These are phyloP conservation scores for Rhinichthys osculus DNA, from an alignment of 2,797 vertebrate genomes.

Conservation along the genomic window DNA sequence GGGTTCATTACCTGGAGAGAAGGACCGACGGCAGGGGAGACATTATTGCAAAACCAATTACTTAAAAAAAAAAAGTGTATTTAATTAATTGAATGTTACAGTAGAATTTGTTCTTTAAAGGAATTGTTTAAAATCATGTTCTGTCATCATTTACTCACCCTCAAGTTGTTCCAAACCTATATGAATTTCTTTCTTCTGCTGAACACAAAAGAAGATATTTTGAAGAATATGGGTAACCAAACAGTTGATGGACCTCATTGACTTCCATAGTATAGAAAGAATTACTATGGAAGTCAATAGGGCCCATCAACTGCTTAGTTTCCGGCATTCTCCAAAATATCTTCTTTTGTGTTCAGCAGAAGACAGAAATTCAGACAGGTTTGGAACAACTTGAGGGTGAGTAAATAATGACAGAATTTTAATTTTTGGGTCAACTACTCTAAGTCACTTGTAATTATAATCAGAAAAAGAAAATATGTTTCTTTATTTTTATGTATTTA, in stretches of 20 bases:
- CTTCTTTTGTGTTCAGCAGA: background rate
- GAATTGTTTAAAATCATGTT: background rate
- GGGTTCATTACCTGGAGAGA: constrained; percentile 89
- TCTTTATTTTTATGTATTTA: background rate
- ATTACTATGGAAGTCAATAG: background rate
- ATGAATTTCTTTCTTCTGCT: background rate
- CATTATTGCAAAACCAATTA: constrained; percentile 27
- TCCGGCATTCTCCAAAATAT: background rate
- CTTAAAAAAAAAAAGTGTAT: background rate
- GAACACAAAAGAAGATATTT: too few relatives aligned
- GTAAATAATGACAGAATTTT: background rate
- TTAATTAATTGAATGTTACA: background rate
- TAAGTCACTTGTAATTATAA: background rate
- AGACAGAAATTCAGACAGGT: background rate
- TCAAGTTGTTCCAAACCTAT: background rate
- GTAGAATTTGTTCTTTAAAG: background rate
- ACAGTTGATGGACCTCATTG: too few relatives aligned
- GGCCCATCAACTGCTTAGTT: background rate
- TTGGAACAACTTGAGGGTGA: background rate
- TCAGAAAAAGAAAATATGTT: background rate
- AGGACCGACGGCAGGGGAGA: constrained; percentile 14
- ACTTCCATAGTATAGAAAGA: background rate
- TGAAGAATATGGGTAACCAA: too few relatives aligned
- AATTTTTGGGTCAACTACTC: background rate
- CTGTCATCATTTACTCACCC: background rate